Evolutionary conservation across 2,888 invertebrate genomes (phyloP), one percentile per base, ranked within the genome.

Genomic region (Tipula lateralis): DNA sequence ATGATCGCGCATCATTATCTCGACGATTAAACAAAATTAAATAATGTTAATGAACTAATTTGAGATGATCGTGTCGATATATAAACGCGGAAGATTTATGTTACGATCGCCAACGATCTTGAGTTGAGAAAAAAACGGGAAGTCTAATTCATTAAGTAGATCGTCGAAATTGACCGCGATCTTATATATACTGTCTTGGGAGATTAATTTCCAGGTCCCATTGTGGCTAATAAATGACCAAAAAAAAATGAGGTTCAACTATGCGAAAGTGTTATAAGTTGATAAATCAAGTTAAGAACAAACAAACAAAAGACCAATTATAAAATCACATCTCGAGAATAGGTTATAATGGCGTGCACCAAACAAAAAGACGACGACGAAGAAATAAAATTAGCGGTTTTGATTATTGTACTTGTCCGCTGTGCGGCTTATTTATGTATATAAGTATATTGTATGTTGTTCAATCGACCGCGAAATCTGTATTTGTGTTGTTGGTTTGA

Each of bases 271-370:
- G 66, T 66, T 66, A 66, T 66, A 66, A 24, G 24, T 24, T 24
- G 66, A 66, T 66, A 66, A 66, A 66, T 66, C 66, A 66, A n/a
- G 44, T 66, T 0, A 66, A 44, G 9, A 24, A 9, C 0, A 66
- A 24, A 66, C 66, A 66, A 66, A 66, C 66, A 66, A 66, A 66
- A 66, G 66, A 3, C 66, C 66, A 66, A 66, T 66, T 66, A 66
- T 9, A 66, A 66, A 66, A 66, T 24, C 24, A 24, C 19, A 9
- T 24, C 24, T n/a, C 24, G 2, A 66, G 19, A 24, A 66, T 66
- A 12, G 66, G 66, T 66, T 66, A 66, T 9, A 66, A 66, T 66
- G 66, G 66, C 7, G n/a, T n/a, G 24, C 24, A 66, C 66, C 2
- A 66, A 66, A 66, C 2, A 7, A 66, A 24, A 66, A 66, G 24